phyloP scores from a whole-genome alignment of 2,113 vertebrate genomes.

The Hucho hucho region DNA sequence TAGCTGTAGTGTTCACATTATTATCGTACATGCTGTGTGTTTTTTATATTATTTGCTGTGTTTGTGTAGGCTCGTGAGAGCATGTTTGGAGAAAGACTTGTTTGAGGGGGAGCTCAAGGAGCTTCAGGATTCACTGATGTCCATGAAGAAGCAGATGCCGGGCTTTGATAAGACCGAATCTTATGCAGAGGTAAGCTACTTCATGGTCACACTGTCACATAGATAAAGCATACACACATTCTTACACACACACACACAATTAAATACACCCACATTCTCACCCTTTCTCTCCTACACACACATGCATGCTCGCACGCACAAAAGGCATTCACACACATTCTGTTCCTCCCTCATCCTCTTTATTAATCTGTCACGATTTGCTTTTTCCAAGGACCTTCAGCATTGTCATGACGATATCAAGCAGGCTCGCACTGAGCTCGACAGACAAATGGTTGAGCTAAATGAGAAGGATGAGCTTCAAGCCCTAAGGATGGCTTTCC shows the following conservation, averaged over 20 bases:
- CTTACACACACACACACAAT: neutral
- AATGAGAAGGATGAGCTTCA: constrained; percentile 72
- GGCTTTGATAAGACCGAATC: constrained; percentile 50
- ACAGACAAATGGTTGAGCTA: constrained; percentile 64
- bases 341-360: constrained; percentile 12
- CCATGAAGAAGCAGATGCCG: constrained; percentile 66
- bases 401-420: constrained; percentile 67
- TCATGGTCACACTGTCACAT: neutral
- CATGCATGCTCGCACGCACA: too few species aligned
- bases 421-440: constrained; percentile 60
- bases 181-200: constrained; percentile 51
- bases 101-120: constrained; percentile 80
- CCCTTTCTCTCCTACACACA: neutral
- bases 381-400: constrained; percentile 73
- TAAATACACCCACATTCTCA: too few species aligned
- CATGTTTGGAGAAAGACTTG: constrained; percentile 81
- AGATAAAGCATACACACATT: neutral
- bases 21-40: constrained; percentile 4
- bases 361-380: constrained; percentile 29
- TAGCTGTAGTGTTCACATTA: too few species aligned
- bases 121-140: constrained; percentile 63
- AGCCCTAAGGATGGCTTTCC: constrained; percentile 66
- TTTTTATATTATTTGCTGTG: constrained; percentile 1
- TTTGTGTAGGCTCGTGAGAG: constrained; percentile 78
- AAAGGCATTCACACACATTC: constrained; percentile 16